Conservation (phyloP, 1,140 invertebrate genomes). For the Musca domestica region DNA sequence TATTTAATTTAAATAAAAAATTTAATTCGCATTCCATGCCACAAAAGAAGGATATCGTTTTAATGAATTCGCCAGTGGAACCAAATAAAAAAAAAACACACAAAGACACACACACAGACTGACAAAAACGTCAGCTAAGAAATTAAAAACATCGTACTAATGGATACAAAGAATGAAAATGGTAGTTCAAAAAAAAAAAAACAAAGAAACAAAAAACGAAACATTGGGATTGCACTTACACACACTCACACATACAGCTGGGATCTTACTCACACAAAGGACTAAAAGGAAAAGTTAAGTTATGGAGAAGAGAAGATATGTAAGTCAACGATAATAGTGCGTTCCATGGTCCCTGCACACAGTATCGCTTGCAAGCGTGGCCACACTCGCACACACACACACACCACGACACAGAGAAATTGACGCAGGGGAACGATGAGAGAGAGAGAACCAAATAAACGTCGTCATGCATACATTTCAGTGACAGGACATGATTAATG, state of each 20-base stretch:
- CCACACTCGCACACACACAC: not conserved
- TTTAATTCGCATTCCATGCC: constrained; percentile 15
- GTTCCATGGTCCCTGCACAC: too few relatives aligned
- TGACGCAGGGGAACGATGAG: too few relatives aligned
- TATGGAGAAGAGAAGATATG: not conserved
- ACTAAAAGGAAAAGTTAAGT: not conserved
- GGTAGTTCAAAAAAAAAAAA: not conserved
- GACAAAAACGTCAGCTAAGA: not conserved
- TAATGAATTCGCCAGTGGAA: constrained; percentile 11
- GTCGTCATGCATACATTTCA: constrained; percentile 38
- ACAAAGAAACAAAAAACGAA: not conserved
- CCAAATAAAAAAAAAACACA: not conserved
- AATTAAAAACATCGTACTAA: not conserved
- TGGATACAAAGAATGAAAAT: too few relatives aligned
- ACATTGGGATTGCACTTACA: not conserved
- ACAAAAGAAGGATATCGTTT: constrained; percentile 21
- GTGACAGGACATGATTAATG: constrained; percentile 53
- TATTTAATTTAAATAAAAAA: constrained; percentile 15
- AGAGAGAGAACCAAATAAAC: constrained; percentile 4
- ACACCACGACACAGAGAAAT: not conserved
- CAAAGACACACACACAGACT: not conserved
- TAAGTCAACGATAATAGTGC: too few relatives aligned
- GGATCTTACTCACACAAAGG: not conserved
- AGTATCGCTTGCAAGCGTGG: too few relatives aligned
- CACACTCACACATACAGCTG: not conserved